These are phyloP conservation scores for Loripinus fragilis DNA, from an alignment of 2,888 invertebrate genomes.

Conservation along the genomic window DNA sequence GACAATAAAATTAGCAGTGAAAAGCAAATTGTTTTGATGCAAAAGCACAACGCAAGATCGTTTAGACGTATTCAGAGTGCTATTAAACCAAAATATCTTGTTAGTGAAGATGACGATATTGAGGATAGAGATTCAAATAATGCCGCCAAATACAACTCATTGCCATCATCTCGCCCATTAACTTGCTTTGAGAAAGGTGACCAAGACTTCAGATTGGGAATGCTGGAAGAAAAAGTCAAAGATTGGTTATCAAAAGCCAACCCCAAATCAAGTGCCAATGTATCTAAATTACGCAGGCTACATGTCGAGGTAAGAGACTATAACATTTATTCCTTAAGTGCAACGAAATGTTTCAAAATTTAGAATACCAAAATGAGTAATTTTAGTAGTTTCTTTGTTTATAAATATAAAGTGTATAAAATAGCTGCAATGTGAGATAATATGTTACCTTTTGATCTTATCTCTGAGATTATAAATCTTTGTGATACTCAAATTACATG, in stretches of 20 bases:
- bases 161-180: constrained; percentile 39
- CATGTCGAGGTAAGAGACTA: constrained; percentile 67
- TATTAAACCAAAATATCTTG: constrained; percentile 27
- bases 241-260: constrained; percentile 75
- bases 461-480: too few species aligned
- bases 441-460: too few species aligned
- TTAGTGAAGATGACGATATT: constrained; percentile 9
- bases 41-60: constrained; percentile 40
- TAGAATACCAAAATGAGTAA: too few species aligned
- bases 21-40: neutral
- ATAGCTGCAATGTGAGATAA: too few species aligned
- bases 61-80: constrained; percentile 67
- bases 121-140: neutral
- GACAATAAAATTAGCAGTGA: neutral
- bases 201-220: constrained; percentile 70
- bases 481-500: too few species aligned
- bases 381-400: too few species aligned
- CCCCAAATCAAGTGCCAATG: constrained; percentile 67
- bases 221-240: constrained; percentile 74
- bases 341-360: too few species aligned
- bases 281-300: constrained; percentile 69
- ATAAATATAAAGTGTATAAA: too few species aligned
- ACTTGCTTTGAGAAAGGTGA: constrained; percentile 52
- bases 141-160: neutral
- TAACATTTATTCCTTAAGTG: too few species aligned